These are phyloP conservation scores for Trogon surrucura DNA, from an alignment of 2,113 vertebrate species.

Conservation along the genomic window DNA sequence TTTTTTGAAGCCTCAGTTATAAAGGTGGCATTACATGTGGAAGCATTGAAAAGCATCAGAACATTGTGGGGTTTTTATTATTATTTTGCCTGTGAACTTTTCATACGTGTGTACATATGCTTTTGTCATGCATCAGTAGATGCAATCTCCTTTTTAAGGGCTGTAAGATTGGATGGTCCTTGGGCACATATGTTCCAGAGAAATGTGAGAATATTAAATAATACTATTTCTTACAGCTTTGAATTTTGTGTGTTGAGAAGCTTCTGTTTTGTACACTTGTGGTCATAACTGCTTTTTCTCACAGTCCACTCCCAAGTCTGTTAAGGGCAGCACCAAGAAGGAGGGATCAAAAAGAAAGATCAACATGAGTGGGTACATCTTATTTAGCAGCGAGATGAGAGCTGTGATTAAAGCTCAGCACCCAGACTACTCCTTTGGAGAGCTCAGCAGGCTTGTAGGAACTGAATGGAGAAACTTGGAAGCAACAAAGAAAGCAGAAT, in stretches of 20 bases:
- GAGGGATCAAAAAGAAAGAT: slow-evolving; percentile 98
- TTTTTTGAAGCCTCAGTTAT: slow-evolving; percentile 15
- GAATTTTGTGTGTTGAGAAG: slow-evolving; percentile 17
- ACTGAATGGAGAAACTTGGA: slow-evolving; percentile 99
- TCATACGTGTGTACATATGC: neutral
- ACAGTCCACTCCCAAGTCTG: slow-evolving; percentile 94
- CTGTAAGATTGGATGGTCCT: neutral
- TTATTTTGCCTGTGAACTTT: neutral
- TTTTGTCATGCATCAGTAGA: neutral
- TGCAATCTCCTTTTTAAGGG: neutral
- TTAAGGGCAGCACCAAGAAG: slow-evolving; percentile 94
- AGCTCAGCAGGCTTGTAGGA: slow-evolving; percentile 96
- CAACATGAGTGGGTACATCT: slow-evolving; percentile 99
- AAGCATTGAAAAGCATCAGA: slow-evolving; percentile 17
- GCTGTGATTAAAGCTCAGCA: slow-evolving; percentile 98
- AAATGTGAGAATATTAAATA: neutral
- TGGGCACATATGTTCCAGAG: neutral
- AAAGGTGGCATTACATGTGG: slow-evolving; percentile 10
- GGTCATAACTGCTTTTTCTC: slow-evolving; percentile 54
- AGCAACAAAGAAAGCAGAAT: slow-evolving; percentile 94
- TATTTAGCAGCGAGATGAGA: slow-evolving; percentile 99
- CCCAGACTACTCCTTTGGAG: slow-evolving; percentile 98
- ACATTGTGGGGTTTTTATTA: neutral
- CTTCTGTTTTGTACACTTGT: slow-evolving; percentile 19
- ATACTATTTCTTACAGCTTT: slow-evolving; percentile 7